Evolutionary conservation across 2,888 invertebrate species (phyloP).

Genomic region (Pseudococcus jackbeardsleyi): DNA sequence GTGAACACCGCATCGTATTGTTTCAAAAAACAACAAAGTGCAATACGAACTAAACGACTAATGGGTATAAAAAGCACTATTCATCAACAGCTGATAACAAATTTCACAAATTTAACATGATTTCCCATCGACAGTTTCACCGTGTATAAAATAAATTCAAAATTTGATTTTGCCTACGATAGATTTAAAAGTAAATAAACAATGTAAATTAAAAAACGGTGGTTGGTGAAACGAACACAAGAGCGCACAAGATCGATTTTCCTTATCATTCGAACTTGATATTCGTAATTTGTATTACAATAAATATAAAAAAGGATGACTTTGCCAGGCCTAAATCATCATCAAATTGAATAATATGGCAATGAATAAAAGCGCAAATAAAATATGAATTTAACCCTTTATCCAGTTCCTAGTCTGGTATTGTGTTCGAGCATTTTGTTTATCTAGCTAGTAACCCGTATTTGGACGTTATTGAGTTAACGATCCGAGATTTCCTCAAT

Average conservation of each 20-base stretch:
- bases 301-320: background rate
- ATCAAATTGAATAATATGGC: constrained; percentile 7
- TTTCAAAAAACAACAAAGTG: background rate
- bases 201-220: constrained; percentile 11
- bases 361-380: background rate
- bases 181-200: constrained; percentile 3
- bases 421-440: constrained; percentile 1
- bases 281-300: background rate
- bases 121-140: background rate
- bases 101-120: background rate
- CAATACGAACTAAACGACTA: background rate
- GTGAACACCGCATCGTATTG: background rate
- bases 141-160: background rate
- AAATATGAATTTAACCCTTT: constrained; percentile 36
- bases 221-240: constrained; percentile 22
- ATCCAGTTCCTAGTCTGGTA: constrained; percentile 29
- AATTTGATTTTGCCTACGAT: background rate
- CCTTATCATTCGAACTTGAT: constrained; percentile 26
- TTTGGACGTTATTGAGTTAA: background rate
- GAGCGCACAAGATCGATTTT: constrained; percentile 12
- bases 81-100: background rate
- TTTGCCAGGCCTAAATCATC: constrained; percentile 29
- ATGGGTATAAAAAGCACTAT: background rate
- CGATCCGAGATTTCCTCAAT: background rate
- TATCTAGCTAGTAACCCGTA: background rate